Evolutionary conservation across 2,113 vertebrate species (phyloP), one percentile per base, ranked within the genome.

Genomic region (Ictidomys tridecemlineatus): DNA sequence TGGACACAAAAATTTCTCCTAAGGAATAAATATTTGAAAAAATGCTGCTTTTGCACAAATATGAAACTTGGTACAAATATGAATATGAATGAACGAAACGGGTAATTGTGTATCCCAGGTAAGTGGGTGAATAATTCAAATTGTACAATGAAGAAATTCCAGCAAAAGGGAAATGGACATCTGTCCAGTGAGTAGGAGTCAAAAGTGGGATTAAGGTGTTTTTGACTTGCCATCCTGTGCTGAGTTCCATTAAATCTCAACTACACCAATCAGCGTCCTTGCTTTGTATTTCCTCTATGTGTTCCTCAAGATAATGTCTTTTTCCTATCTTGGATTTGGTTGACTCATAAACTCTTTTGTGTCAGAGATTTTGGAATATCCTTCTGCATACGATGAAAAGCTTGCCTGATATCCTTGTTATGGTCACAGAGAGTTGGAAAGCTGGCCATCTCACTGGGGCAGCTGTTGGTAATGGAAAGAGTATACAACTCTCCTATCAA

Each of bases 1-100:
- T 69, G 20, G 26, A 94, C n/a, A 85, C 26, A 93, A 58, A 13
- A 53, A 58, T 92, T 88, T 90, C 91, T 95, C 90, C n/a, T 85
- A 70, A 84, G 56, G 34, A 89, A 8, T n/a, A 80, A 32, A 74
- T 79, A 73, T 67, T 84, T 85, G 17, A 45, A 96, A 45, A 86
- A 86, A 56, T 65, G 6, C 24, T 77, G 13, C 13, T 80, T 93
- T 92, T 12, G 73, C 4, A 77, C 17, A 78, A 74, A 92, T 69
- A 51, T 45, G 76, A 93, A 90, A 73, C 28, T 58, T 63, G 16
- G 37, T 78, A 73, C 10, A 67, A 61, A 69, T 51, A 28, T 84
- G 14, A 77, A 77, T 85, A 88, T 89, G 32, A 89, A 51, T 80
- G 63, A n/a, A 77, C 32, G 83, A 96, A 82, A 22, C 18, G 72